Evolutionary conservation across 2,888 invertebrate genomes (phyloP).

Genomic region (Erynnis tages): DNA sequence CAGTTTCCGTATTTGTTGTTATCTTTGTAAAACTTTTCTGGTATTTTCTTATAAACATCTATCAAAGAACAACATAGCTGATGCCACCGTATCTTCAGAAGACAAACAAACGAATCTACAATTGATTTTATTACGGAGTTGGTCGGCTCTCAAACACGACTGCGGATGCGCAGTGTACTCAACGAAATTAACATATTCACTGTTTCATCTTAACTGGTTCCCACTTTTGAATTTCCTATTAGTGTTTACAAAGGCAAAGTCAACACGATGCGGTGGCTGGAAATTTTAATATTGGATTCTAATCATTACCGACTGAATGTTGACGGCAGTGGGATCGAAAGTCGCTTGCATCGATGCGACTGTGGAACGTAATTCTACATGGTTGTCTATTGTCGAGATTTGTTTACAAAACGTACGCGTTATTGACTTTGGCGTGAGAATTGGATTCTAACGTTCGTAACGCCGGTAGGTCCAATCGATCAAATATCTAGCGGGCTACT

Average conservation of each 20-base stretch:
- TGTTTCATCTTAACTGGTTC: constrained; percentile 76
- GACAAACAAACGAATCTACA: constrained; percentile 7
- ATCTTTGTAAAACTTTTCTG: too few relatives aligned
- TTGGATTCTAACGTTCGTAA: constrained; percentile 73
- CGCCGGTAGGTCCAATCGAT: constrained; percentile 72
- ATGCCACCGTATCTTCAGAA: not conserved
- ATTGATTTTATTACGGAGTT: constrained; percentile 20
- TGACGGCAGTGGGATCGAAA: constrained; percentile 25
- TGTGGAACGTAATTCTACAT: constrained; percentile 56
- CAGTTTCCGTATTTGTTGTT: too few relatives aligned
- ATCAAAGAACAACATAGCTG: not conserved
- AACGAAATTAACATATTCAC: constrained; percentile 76
- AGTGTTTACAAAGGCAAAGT: constrained; percentile 78
- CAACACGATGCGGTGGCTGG: constrained; percentile 68
- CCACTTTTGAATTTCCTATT: constrained; percentile 79
- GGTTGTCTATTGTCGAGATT: constrained; percentile 65
- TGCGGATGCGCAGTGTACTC: constrained; percentile 32
- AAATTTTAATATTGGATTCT: constrained; percentile 46
- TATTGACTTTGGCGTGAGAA: constrained; percentile 80
- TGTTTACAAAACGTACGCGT: constrained; percentile 71
- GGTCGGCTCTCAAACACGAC: constrained; percentile 20
- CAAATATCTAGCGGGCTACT: constrained; percentile 66
- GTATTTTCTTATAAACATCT: not conserved
- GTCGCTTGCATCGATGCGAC: constrained; percentile 32
- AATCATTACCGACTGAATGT: constrained; percentile 27